Conservation (phyloP, 2,888 invertebrate species). For the Thecocarcelia acutangulata region DNA sequence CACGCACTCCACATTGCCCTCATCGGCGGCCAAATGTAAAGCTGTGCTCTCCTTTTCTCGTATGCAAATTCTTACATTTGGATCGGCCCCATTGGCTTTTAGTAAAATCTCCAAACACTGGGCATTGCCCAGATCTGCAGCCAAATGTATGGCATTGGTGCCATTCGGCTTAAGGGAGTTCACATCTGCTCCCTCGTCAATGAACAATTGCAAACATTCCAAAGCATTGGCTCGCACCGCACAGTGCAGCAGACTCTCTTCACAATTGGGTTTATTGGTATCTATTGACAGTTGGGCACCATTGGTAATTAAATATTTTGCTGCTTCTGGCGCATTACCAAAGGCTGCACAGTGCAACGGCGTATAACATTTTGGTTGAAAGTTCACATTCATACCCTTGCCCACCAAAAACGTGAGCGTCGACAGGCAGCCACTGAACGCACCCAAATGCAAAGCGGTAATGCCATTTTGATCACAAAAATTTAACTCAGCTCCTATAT, state of each 20-base stretch:
- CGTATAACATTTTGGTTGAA: constrained; percentile 87
- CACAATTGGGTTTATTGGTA: constrained; percentile 85
- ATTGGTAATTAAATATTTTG: constrained; percentile 88
- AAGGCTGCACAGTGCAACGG: constrained; percentile 95
- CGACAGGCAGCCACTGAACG: constrained; percentile 89
- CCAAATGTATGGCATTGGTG: constrained; percentile 90
- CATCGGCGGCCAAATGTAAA: constrained; percentile 93
- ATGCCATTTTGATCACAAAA: constrained; percentile 88
- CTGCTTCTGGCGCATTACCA: constrained; percentile 91
- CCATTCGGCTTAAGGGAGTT: constrained; percentile 89
- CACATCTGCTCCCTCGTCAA: constrained; percentile 88
- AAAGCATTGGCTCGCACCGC: constrained; percentile 92
- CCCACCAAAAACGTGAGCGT: constrained; percentile 87
- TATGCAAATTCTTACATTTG: constrained; percentile 86
- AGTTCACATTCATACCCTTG: constrained; percentile 87
- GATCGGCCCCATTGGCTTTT: constrained; percentile 87
- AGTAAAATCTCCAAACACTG: constrained; percentile 89
- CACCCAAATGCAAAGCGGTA: constrained; percentile 88
- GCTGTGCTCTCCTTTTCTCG: constrained; percentile 90
- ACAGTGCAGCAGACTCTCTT: constrained; percentile 91
- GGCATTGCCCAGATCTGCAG: constrained; percentile 90
- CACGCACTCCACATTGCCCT: constrained; percentile 91
- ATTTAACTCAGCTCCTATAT: constrained; percentile 87
- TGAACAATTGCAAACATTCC: constrained; percentile 90
- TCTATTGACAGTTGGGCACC: constrained; percentile 87